These are phyloP conservation scores for Proteles cristata DNA, from an alignment of 2,113 vertebrate genomes.

Conservation along the genomic window DNA sequence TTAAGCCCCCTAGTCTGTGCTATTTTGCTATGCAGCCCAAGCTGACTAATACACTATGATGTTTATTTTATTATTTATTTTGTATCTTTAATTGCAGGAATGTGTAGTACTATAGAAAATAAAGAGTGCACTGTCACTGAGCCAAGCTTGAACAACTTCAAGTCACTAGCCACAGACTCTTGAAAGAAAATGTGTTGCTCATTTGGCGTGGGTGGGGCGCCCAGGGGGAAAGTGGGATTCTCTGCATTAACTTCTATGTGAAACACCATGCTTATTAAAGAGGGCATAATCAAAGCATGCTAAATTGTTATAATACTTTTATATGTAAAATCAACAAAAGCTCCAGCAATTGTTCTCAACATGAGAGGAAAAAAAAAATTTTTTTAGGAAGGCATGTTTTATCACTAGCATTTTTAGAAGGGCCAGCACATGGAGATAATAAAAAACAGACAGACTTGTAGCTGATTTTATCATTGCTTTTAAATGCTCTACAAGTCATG, in stretches of 20 bases:
- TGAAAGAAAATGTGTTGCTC: not conserved
- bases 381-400: not conserved
- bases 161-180: not conserved
- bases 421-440: not conserved
- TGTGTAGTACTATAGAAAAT: not conserved
- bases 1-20: not conserved
- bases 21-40: not conserved
- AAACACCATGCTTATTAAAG: not conserved
- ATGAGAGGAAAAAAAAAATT: not conserved
- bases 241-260: not conserved
- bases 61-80: not conserved
- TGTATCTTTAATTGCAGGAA: not conserved
- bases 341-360: not conserved
- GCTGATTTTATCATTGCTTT: not conserved
- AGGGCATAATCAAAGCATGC: not conserved
- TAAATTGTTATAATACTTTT: not conserved
- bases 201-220: accelerated
- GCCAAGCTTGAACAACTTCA: not conserved
- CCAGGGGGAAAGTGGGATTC: not conserved
- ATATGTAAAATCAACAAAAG: not conserved
- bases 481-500: not conserved
- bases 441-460: not conserved
- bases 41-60: too few species aligned
- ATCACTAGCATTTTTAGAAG: not conserved
- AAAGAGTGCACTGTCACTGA: not conserved